A percentile compares a stretch with the other conserved stretches of the same genome.
These are phyloP conservation scores for Odontamblyopus lacepedii DNA, from an alignment of 2,797 vertebrate genomes.

Conservation along the genomic window DNA sequence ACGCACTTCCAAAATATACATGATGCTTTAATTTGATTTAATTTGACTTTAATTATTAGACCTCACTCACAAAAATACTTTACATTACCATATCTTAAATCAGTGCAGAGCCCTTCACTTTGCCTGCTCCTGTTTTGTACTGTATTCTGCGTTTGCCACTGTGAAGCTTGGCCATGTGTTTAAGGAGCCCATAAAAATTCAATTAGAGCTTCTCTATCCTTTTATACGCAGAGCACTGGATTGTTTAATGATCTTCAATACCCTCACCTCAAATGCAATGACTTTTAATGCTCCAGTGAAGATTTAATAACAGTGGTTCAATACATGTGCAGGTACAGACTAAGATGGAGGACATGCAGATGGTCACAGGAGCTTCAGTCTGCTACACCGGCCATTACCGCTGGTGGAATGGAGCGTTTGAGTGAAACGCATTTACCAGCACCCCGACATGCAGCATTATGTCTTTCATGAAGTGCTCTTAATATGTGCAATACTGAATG, in stretches of 20 bases:
- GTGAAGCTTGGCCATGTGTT: not conserved
- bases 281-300: constrained; percentile 58
- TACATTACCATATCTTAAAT: too few species aligned
- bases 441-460: not conserved
- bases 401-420: not conserved
- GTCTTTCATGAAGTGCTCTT: not conserved
- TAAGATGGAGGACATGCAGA: constrained; percentile 2
- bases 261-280: constrained; percentile 37
- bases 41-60: too few species aligned
- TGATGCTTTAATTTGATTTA: too few species aligned
- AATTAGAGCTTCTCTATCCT: constrained; percentile 60
- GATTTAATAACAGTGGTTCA: constrained; percentile 58
- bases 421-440: not conserved
- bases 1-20: too few species aligned
- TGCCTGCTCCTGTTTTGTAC: not conserved
- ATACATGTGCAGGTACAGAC: constrained; percentile 33
- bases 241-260: constrained; percentile 60
- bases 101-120: too few species aligned
- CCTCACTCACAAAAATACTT: too few species aligned
- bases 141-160: not conserved
- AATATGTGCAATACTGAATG: not conserved
- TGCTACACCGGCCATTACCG: not conserved
- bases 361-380: not conserved
- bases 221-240: constrained; percentile 37
- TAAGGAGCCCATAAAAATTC: constrained; percentile 47